Conservation (phyloP, 2,797 vertebrate species). For the Sciurus carolinensis region DNA sequence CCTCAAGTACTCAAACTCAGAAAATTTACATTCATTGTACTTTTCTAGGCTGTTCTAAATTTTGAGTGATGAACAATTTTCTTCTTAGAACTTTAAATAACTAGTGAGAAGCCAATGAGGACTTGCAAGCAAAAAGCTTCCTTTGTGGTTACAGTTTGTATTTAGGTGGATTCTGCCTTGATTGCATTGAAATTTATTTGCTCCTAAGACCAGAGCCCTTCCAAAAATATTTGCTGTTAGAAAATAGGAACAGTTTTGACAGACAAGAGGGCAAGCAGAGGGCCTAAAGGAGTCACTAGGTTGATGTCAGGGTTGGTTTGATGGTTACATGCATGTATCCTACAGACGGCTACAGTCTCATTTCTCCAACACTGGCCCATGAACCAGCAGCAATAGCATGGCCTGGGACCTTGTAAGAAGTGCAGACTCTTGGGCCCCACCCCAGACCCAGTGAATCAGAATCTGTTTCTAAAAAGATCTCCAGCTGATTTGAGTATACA, state of each 20-base stretch:
- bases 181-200: background rate
- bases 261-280: background rate
- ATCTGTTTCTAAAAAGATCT: background rate
- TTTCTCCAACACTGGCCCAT: background rate
- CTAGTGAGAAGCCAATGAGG: background rate
- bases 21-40: conserved; percentile 59
- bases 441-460: background rate
- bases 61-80: conserved; percentile 69
- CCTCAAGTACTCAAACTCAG: background rate
- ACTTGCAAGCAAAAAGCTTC: background rate
- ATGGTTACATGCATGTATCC: accelerated
- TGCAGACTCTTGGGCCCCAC: background rate
- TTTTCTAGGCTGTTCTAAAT: conserved; percentile 70
- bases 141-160: background rate
- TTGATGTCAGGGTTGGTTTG: no score
- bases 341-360: accelerated
- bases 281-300: background rate
- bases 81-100: conserved; percentile 72
- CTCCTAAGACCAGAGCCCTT: background rate
- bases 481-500: background rate
- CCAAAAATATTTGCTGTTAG: background rate
- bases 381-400: background rate
- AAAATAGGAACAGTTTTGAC: background rate
- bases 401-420: background rate
- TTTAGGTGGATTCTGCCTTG: conserved; percentile 24